These are phyloP conservation scores for Sussaba pulchella DNA, from an alignment of 2,888 invertebrate species.

Conservation along the genomic window DNA sequence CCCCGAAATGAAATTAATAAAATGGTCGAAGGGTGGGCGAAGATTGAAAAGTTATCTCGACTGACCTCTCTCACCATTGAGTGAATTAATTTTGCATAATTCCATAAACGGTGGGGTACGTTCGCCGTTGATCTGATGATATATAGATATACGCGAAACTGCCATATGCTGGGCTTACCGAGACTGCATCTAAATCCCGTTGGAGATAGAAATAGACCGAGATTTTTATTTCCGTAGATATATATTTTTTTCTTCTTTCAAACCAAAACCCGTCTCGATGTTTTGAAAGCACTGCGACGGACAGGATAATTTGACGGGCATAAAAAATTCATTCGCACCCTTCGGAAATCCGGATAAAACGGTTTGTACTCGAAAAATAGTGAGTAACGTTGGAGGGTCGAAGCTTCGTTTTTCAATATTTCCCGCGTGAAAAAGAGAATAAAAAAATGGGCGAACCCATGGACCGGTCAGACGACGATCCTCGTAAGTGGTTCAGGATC, in stretches of 20 bases:
- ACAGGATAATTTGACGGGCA: conserved; percentile 79
- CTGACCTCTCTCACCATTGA: conserved; percentile 30
- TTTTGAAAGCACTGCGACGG: conserved; percentile 65
- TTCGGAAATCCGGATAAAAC: conserved; percentile 54
- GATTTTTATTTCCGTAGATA: neutral
- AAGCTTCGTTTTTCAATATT: conserved; percentile 57
- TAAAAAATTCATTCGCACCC: conserved; percentile 77
- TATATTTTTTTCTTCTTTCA: conserved; percentile 14
- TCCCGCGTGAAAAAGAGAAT: too few species aligned
- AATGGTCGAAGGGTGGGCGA: conserved; percentile 30
- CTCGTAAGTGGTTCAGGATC: conserved; percentile 54
- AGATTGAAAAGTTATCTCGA: conserved; percentile 56
- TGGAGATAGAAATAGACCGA: conserved; percentile 44
- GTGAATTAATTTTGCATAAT: conserved; percentile 64
- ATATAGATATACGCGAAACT: neutral
- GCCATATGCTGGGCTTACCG: conserved; percentile 56
- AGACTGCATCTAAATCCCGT: conserved; percentile 28
- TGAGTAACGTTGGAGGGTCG: neutral
- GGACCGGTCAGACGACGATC: conserved; percentile 58
- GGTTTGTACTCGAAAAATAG: conserved; percentile 40
- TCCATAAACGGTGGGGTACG: conserved; percentile 20
- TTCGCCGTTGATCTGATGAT: conserved; percentile 32
- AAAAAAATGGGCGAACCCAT: conserved; percentile 5
- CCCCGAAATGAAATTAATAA: conserved; percentile 57
- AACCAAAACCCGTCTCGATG: conserved; percentile 45